Evolutionary conservation across 2,888 invertebrate genomes (phyloP), one percentile per base, ranked within the genome.

Genomic region (Spisula subtruncata): DNA sequence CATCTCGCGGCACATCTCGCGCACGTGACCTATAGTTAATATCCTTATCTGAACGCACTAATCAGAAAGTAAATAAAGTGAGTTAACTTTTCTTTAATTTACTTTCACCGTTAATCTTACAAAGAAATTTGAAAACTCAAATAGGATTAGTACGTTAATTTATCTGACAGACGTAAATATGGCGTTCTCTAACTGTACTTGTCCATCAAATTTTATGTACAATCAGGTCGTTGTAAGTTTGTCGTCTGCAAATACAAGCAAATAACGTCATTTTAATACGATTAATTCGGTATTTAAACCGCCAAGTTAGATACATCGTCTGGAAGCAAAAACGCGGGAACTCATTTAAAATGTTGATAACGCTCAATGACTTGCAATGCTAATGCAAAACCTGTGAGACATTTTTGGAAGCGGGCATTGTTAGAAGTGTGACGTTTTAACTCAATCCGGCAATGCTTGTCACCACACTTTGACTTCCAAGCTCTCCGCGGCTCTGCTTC

Each of bases 61-160:
- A 85, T 85, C 85, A 32, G 54, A 75, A 84, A 35, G 56, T 35
- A 85, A 85, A 85, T 80, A 85, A 54, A 75, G 79, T 51, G 85
- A 85, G 80, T 79, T 20, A 79, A 85, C 56, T 18, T 25, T 71
- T 80, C 85, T 79, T 20, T 54, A 85, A 80, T 18, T 25, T 71
- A 85, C 85, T 85, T 85, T 85, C 85, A 2, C 54, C 41, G 54
- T 80, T 85, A 80, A 85, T 85, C 85, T 51, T 51, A 84, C 35
- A 51, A 56, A 85, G 75, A 85, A 80, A 35, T 79, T 56, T 56
- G 54, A 85, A 79, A 56, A 80, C 79, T 79, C 48, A 79, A 80
- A 79, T 79, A n/a, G 85, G 85, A 85, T 85, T 85, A 85, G 56
- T 85, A 79, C 14, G 48, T n/a, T 35, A 54, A 85, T 85, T 80